Base-by-base conservation (phyloP, 1,140 invertebrate genomes). In the Eubasilissa regina region DNA sequence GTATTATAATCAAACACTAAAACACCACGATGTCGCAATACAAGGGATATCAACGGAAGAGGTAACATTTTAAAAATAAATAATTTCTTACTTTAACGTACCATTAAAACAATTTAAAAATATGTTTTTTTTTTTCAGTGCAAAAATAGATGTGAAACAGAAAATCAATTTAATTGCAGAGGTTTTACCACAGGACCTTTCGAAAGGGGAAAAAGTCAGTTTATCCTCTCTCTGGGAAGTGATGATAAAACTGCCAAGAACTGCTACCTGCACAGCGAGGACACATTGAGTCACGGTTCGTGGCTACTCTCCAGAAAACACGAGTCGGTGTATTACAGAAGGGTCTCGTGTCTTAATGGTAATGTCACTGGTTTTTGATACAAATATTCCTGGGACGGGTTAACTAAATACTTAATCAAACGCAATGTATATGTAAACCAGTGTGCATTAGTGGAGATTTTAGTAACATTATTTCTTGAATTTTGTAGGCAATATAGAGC, bases 291-390 rank as follows among this genome's bases (percentile, higher is more conserved):
- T 0, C 85, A 86, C 6, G 88, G 88, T 10, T 89, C 88, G 0
- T 89, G 88, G 88, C 83, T 89, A 56, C 80, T 89, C 58, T 82
- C 86, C 0, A 83, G 85, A 11, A 83, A 85, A 0, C 77, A 85
- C 6, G 79, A 81, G 0, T 86, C 87, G 17, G 85, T 85, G 0
- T 89, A 89, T 58, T 89, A 89, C 72, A 84, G 89, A 43, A 83
- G 89, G n/a, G 88, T 89, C n/a, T 86, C 87, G 43, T 89, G 89
- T 64, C 84, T 89, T 0, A 89, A 89, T 62, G 86, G 88, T 89
- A 83, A 86, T 85, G 83, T 13, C 3, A 53, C 11, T 9, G 0
- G 19, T 17, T 8, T 21, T 60, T 60, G 13, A 43, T 43, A 73
- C 12, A 73, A 47, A n/a, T 72, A 35, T 35, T 35, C 25, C 25